Base-by-base conservation (phyloP, 2,113 vertebrate genomes). In the Ophiodon elongatus region DNA sequence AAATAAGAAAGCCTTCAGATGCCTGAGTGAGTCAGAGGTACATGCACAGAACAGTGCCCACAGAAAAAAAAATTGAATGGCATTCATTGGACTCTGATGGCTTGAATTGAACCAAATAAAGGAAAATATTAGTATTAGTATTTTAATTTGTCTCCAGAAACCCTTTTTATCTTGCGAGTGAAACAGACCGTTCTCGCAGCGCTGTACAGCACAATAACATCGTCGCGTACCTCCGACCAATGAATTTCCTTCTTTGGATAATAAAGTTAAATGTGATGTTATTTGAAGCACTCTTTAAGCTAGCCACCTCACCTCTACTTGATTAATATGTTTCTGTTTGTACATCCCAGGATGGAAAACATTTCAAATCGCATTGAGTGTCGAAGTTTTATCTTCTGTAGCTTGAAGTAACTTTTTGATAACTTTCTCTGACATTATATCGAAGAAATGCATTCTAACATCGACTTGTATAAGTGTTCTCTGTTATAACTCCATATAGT, bases 21-120 rank as follows among this genome's bases (percentile, higher is more conserved):
- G 87, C 76, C 52, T 50, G 76, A 72, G 52, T 85, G 85, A 91
- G 75, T 90, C 85, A 84, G 90, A 84, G 82, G 69, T 81, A 73
- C 72, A 75, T 27, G 73, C 75, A 31, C 54, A 71, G 75, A 88
- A 88, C 78, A 75, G 19, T 71, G 73, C 60, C 54, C 33, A 27
- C 59, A 73, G 52, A 52, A 79, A 17, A 52, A 79, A 17, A 75
- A 79, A 57, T 37, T 59, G 47, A 79, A 74, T 71, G 41, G 63
- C 25, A 76, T 78, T 79, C 66, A 84, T 85, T 69, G 65, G 75
- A 60, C 11, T 33, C 19, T 37, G 11, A 41, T 39, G 8, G 4
- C 41, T 67, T 43, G 17, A 59, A 45, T 63, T 76, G 39, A 73
- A 56, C 1, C 6, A 14, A 27, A 75, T 37, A 5, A 29, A 11